phyloP scores from a whole-genome alignment of 2,797 vertebrate species.

The Sebastes umbrosus region DNA sequence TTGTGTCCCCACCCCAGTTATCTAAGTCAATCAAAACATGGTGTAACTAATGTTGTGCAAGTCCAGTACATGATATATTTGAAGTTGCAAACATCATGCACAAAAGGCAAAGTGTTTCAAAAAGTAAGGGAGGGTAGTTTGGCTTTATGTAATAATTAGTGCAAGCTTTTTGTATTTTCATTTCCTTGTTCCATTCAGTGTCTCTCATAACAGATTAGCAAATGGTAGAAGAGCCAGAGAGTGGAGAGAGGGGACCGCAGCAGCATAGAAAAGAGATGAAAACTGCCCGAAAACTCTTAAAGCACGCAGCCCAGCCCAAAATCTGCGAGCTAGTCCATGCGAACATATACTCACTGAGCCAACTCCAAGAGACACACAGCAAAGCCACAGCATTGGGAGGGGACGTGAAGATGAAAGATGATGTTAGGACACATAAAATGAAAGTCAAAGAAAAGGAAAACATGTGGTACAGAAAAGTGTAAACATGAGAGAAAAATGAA shows the following conservation, averaged over 20 bases:
- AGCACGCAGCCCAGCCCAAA: constrained; percentile 22
- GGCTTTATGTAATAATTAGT: neutral
- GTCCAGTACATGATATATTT: constrained; percentile 1
- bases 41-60: neutral
- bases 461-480: constrained; percentile 13
- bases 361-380: constrained; percentile 70
- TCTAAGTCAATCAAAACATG: constrained; percentile 37
- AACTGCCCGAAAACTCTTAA: constrained; percentile 17
- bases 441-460: constrained; percentile 36
- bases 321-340: constrained; percentile 45
- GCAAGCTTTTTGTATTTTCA: neutral
- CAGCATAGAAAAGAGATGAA: constrained; percentile 24
- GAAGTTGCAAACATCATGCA: constrained; percentile 18
- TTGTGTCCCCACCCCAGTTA: constrained; percentile 19
- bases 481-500: constrained; percentile 18
- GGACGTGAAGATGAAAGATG: constrained; percentile 62
- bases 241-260: constrained; percentile 47
- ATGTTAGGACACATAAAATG: constrained; percentile 35
- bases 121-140: neutral
- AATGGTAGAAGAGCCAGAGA: constrained; percentile 39
- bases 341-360: constrained; percentile 79
- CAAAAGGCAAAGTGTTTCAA: neutral
- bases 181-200: constrained; percentile 6
- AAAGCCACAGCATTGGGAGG: constrained; percentile 68
- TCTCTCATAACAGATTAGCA: constrained; percentile 2